Conservation (phyloP, 2,888 invertebrate species). For the Keiferia lycopersicella region DNA sequence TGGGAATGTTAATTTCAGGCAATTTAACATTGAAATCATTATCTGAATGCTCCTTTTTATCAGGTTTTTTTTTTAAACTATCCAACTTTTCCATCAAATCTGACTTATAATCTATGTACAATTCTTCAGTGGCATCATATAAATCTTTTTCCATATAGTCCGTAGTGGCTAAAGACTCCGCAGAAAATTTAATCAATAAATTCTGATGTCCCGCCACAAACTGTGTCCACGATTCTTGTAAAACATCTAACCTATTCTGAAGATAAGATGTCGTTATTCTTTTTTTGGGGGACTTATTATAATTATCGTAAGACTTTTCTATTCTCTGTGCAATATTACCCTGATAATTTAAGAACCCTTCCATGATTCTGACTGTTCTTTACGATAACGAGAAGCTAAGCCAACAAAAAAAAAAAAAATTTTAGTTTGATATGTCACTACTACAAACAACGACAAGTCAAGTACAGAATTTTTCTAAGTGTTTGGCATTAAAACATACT, state of each 20-base stretch:
- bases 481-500: background rate
- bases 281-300: background rate
- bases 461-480: background rate
- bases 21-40: background rate
- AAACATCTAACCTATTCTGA: background rate
- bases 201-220: background rate
- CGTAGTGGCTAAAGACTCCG: background rate
- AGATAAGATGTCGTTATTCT: background rate
- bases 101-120: background rate
- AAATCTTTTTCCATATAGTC: background rate
- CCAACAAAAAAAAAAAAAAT: background rate
- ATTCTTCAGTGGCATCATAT: background rate
- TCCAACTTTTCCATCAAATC: background rate
- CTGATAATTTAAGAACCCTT: background rate
- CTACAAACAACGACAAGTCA: background rate
- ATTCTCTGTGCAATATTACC: background rate
- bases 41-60: background rate
- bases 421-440: no score
- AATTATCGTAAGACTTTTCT: background rate
- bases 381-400: background rate
- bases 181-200: background rate
- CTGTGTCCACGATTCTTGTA: background rate
- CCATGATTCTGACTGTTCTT: background rate
- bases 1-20: background rate
- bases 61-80: background rate